Evolutionary conservation across 1,140 invertebrate species (phyloP), one percentile per base, ranked within the genome.

Genomic region (Drosophila trapezifrons): DNA sequence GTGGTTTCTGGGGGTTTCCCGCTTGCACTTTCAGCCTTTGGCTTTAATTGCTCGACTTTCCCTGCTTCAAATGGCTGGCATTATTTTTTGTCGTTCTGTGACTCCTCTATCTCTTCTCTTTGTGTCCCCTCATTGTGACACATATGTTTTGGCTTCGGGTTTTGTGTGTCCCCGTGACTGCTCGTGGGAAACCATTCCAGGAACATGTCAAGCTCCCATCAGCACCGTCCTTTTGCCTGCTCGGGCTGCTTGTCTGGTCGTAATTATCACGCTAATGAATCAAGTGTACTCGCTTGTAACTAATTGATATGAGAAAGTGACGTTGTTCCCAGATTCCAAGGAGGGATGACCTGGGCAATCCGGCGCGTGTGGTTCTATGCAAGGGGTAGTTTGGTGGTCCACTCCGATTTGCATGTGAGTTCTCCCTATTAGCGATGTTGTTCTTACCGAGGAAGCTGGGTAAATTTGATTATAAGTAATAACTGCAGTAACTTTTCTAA

Each of bases 221-320:
- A 62, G 27, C 45, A 40, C 20, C 54, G 56, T 65, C 45, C 58
- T 78, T 54, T 58, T 59, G 63, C 27, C 63, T 32, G 66, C 54
- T 57, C n/a, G 27, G 37, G 20, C 63, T 38, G 35, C 25, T 56
- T 40, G 55, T 56, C 84, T 80, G 83, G 67, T 74, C 66, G 62
- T 89, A 89, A 87, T 87, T 87, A 87, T 87, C 84, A 78, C 84
- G 80, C 84, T 89, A 84, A 87, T 87, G 84, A 84, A 87, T 87
- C 84, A 89, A 87, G 80, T 84, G 85, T 67, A 89, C 66, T 87
- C 84, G 80, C 77, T 84, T 63, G 84, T 89, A 75, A 87, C 84
- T 89, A 87, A 87, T 87, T 89, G 77, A 87, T 84, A 84, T 87
- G 84, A 78, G 85, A 87, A 89, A 89, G 77, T 71, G 72, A 74